Percentiles rank a stretch among this genome's conserved stretches.
Conservation (phyloP, 2,797 vertebrate genomes). For the Sebastes reedi region DNA sequence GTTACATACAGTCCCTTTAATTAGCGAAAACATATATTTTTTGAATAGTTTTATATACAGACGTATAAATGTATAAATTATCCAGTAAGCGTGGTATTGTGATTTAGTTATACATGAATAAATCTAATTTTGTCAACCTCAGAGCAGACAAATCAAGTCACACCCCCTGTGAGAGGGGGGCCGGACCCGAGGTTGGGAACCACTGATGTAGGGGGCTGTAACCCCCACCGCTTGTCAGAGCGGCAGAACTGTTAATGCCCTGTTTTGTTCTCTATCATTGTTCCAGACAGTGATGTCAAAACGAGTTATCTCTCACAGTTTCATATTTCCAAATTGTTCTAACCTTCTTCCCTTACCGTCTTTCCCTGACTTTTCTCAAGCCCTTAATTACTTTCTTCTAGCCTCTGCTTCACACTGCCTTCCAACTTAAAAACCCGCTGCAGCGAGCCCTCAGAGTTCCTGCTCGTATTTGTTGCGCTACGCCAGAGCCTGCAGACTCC, state of each 20-base stretch:
- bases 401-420: not conserved
- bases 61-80: no score
- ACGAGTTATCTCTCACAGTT: not conserved
- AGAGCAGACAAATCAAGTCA: no score
- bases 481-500: slow-evolving; percentile 24
- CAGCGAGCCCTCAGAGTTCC: not conserved
- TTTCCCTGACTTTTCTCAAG: not conserved
- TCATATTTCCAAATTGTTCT: not conserved
- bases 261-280: not conserved
- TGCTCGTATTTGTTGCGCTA: slow-evolving; percentile 1
- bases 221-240: not conserved
- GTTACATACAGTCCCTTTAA: no score
- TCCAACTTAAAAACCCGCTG: slow-evolving; percentile 10
- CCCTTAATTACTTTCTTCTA: slow-evolving; percentile 10
- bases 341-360: not conserved
- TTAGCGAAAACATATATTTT: no score
- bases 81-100: no score
- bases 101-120: no score
- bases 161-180: no score
- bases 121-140: no score
- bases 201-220: no score
- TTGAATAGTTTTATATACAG: no score
- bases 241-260: not conserved
- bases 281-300: not conserved
- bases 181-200: no score